Base-by-base conservation (phyloP, 2,888 invertebrate genomes). In the Diaphora mendica region DNA sequence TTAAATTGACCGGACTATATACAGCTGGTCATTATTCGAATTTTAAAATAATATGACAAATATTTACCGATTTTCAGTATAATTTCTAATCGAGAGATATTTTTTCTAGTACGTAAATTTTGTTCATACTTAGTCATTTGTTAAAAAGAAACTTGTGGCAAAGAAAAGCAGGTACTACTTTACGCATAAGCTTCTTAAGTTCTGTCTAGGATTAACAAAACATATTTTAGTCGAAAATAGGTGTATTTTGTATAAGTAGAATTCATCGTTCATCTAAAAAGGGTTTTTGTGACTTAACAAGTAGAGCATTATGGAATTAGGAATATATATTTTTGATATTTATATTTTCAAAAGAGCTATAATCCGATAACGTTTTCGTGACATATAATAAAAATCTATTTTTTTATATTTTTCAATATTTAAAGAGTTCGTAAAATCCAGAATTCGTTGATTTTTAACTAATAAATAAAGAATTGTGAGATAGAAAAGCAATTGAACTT, bases 181-280 rank as follows among this genome's bases (percentile, higher is more conserved):
- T 48, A 9, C 64, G 48, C 26, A 64, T 7, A 70, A 64, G 64
- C 64, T 70, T 33, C 70, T 70, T 70, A 70, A 48, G 33, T 62
- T 39, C 62, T 42, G 11, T 15, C 69, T 70, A 70, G 70, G 39
- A 23, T 62, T 39, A 62, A 30, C 20, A 44, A 69, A 23, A 62
- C 44, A 42, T 70, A 64, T 70, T 48, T 70, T 17, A 70, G 23
- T 7, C 48, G 39, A 59, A 44, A 42, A 62, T 55, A 70, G 23
- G 59, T 42, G 44, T 70, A 42, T 70, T 69, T 69, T 42, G 13
- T 26, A 42, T 30, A 30, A 39, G 39, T 42, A 42, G 13, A 30
- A 69, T 33, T 26, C 70, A 9, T n/a, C 33, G 70, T 33, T 44
- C 9, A 0, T 30, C n/a, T 64, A 48, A 48, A 70, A 70, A 64